phyloP scores from a whole-genome alignment of 1,140 invertebrate genomes.

The Heliconius nattereri region DNA sequence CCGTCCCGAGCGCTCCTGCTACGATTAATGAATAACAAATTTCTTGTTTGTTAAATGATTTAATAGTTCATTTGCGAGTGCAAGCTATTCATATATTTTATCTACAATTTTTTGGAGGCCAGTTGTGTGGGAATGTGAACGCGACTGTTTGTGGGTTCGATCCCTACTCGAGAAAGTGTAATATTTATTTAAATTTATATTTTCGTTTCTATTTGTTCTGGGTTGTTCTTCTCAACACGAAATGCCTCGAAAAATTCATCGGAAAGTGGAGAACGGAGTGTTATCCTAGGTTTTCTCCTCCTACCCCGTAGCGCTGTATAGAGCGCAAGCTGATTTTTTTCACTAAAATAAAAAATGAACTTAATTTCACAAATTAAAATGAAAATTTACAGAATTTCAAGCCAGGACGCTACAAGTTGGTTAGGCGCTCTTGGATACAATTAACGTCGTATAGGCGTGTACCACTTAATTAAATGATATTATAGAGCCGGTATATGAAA shows the following conservation, averaged over 20 bases:
- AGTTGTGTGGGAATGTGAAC: too few species aligned
- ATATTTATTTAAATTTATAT: too few species aligned
- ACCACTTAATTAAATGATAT: conserved; percentile 55
- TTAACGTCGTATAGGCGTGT: conserved; percentile 45
- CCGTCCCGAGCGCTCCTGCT: conserved; percentile 40
- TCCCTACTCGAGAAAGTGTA: too few species aligned
- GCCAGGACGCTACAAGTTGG: conserved; percentile 8
- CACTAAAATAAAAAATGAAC: too few species aligned
- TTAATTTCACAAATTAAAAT: not conserved
- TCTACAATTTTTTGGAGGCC: not conserved
- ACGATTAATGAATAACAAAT: conserved; percentile 49
- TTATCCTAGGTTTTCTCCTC: too few species aligned
- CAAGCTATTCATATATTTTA: not conserved
- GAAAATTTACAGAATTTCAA: not conserved
- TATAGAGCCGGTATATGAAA: conserved; percentile 38
- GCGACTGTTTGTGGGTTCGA: too few species aligned
- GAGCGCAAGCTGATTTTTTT: not conserved
- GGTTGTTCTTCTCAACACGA: too few species aligned
- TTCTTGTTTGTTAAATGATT: conserved; percentile 42
- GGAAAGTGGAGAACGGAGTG: too few species aligned
- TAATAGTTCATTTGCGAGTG: not conserved
- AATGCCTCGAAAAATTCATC: too few species aligned
- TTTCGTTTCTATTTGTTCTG: too few species aligned
- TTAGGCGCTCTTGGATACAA: conserved; percentile 34
- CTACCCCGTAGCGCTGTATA: not conserved